Percentiles rank a stretch among this genome's conserved stretches.
These are phyloP conservation scores for Keiferia lycopersicella DNA, from an alignment of 2,888 invertebrate genomes.

Conservation along the genomic window DNA sequence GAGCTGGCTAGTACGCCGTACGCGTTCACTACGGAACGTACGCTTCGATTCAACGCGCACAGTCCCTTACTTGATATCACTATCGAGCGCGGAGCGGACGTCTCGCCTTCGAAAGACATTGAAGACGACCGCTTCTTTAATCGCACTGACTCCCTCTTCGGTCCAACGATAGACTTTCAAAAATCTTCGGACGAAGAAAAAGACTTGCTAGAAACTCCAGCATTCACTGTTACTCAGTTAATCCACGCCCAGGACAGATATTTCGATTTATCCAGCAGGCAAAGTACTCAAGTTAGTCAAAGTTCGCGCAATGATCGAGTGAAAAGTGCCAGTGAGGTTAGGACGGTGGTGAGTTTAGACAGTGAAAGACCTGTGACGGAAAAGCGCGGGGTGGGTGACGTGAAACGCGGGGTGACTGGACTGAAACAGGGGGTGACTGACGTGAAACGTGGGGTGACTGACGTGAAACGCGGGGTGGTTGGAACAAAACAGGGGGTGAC, in stretches of 20 bases:
- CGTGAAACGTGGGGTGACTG: constrained; percentile 27
- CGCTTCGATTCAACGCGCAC: constrained; percentile 44
- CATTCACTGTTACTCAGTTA: constrained; percentile 71
- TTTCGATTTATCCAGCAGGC: constrained; percentile 64
- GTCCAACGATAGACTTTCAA: constrained; percentile 57
- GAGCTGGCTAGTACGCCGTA: constrained; percentile 77
- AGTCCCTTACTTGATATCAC: constrained; percentile 58
- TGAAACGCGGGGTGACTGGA: constrained; percentile 32
- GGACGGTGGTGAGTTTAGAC: constrained; percentile 22
- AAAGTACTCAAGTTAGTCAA: constrained; percentile 39
- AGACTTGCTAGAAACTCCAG: constrained; percentile 46
- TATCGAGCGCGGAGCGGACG: constrained; percentile 49
- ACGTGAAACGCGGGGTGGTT: not conserved
- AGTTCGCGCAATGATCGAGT: constrained; percentile 4
- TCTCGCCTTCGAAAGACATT: constrained; percentile 62
- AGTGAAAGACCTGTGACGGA: constrained; percentile 28
- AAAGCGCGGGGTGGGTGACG: constrained; percentile 20
- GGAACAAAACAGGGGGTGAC: constrained; percentile 33
- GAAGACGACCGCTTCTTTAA: constrained; percentile 68
- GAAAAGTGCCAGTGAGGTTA: constrained; percentile 20
- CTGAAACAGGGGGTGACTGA: constrained; percentile 33
- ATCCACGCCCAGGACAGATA: constrained; percentile 76
- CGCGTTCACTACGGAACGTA: constrained; percentile 69
- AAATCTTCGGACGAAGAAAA: constrained; percentile 36
- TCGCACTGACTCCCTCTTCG: constrained; percentile 56